These are phyloP conservation scores for Megaustenia siamemsis DNA, from an alignment of 2,888 invertebrate genomes.

Conservation along the genomic window DNA sequence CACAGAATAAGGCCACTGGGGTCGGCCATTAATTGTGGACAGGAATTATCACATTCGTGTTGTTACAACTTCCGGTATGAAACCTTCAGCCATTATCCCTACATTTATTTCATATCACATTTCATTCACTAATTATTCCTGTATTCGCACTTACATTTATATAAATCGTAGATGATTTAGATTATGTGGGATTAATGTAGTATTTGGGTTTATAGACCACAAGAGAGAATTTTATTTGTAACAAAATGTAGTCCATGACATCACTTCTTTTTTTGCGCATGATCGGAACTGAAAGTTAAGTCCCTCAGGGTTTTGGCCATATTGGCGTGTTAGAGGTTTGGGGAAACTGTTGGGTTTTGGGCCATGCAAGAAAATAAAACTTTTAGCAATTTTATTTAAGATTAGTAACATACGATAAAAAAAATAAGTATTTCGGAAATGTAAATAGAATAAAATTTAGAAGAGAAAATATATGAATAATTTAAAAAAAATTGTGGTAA, in stretches of 20 bases:
- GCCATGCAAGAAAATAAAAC: no score
- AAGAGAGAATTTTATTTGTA: constrained; percentile 53
- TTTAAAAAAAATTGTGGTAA: no score
- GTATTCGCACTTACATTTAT: background rate
- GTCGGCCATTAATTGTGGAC: constrained; percentile 59
- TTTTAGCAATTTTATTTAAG: no score
- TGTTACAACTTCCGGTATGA: constrained; percentile 49
- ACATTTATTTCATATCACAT: background rate
- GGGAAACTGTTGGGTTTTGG: no score
- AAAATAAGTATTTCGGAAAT: no score
- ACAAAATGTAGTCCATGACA: constrained; percentile 66
- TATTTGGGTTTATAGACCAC: background rate
- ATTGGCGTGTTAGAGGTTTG: no score
- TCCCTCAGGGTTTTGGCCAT: no score
- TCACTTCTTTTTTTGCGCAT: constrained; percentile 58
- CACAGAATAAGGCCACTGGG: constrained; percentile 53
- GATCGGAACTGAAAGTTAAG: constrained; percentile 49
- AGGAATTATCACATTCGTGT: constrained; percentile 33
- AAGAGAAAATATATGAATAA: no score
- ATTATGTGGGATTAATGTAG: background rate
- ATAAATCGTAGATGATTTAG: background rate
- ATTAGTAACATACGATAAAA: no score
- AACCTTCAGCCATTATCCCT: background rate
- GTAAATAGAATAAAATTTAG: no score
- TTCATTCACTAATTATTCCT: background rate